Conservation (phyloP, 2,888 invertebrate genomes). For the Pyrochroa serraticornis region DNA sequence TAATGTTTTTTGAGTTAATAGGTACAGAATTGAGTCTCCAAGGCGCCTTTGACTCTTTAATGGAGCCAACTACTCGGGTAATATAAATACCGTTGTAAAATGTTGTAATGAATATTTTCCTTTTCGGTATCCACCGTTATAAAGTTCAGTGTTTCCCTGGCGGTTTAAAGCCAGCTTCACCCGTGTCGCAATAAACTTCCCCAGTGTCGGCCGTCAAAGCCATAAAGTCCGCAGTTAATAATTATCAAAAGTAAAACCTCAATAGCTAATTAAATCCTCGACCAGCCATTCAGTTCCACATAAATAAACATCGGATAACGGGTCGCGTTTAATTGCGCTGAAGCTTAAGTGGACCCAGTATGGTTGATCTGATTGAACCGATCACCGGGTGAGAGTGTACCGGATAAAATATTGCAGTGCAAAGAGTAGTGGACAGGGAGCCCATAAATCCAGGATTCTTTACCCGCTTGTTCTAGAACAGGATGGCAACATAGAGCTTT, state of each 20-base stretch:
- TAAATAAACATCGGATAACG: constrained; percentile 15
- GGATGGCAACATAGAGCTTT: constrained; percentile 35
- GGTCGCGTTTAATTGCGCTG: constrained; percentile 30
- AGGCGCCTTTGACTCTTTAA: too few species aligned
- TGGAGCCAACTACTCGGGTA: too few species aligned
- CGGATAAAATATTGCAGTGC: constrained; percentile 35
- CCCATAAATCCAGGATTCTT: constrained; percentile 38
- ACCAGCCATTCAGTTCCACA: background rate
- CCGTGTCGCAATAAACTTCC: too few species aligned
- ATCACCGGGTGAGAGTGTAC: constrained; percentile 29
- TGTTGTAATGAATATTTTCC: too few species aligned
- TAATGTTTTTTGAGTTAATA: too few species aligned
- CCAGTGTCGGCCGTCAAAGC: constrained; percentile 5
- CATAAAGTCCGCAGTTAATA: background rate
- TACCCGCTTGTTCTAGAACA: constrained; percentile 36
- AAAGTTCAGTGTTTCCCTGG: too few species aligned
- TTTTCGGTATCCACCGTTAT: too few species aligned
- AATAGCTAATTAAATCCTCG: constrained; percentile 1
- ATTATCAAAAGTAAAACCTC: constrained; percentile 15
- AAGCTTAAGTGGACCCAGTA: constrained; percentile 32
- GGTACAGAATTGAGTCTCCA: too few species aligned
- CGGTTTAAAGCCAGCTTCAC: too few species aligned
- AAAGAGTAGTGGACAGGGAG: constrained; percentile 30
- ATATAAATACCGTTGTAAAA: too few species aligned
- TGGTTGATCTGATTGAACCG: constrained; percentile 31